Conservation (phyloP, 2,113 vertebrate genomes). For the Chaenocephalus aceratus region DNA sequence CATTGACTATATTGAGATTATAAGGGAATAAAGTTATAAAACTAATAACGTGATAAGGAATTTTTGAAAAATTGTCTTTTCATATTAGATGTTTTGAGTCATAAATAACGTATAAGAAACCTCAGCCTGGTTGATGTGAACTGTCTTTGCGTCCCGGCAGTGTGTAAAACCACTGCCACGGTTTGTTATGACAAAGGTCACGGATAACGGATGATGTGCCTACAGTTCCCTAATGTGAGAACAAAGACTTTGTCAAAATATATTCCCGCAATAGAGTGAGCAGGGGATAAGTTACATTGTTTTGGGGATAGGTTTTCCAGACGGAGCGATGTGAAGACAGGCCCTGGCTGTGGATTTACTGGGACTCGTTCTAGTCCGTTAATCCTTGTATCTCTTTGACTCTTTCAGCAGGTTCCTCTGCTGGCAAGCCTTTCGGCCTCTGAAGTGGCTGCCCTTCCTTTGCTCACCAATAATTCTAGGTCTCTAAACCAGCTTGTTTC, state of each 20-base stretch:
- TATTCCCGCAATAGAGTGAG: slow-evolving; percentile 68
- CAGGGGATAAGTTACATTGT: slow-evolving; percentile 80
- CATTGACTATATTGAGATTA: slow-evolving; percentile 18
- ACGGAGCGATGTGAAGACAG: slow-evolving; percentile 77
- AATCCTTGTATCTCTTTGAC: slow-evolving; percentile 76
- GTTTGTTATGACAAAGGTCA: slow-evolving; percentile 82
- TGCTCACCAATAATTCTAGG: slow-evolving; percentile 30
- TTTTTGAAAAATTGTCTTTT: background rate
- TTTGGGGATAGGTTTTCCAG: slow-evolving; percentile 79
- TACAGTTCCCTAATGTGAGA: slow-evolving; percentile 80
- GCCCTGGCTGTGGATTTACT: slow-evolving; percentile 73
- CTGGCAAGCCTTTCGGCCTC: slow-evolving; percentile 34
- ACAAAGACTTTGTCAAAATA: slow-evolving; percentile 85
- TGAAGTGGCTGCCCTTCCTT: slow-evolving; percentile 52
- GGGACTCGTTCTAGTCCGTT: slow-evolving; percentile 74
- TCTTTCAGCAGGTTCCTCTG: slow-evolving; percentile 65
- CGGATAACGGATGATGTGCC: slow-evolving; percentile 82
- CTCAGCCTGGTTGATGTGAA: slow-evolving; percentile 21
- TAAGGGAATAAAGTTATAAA: background rate
- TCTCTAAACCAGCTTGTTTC: slow-evolving; percentile 15
- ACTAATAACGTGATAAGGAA: background rate
- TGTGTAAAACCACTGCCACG: slow-evolving; percentile 66
- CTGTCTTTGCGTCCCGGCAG: slow-evolving; percentile 37
- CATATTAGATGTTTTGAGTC: background rate
- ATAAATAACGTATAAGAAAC: slow-evolving; percentile 29